These are phyloP conservation scores for Sphinx pinastri DNA, from an alignment of 2,888 invertebrate genomes.

Conservation along the genomic window DNA sequence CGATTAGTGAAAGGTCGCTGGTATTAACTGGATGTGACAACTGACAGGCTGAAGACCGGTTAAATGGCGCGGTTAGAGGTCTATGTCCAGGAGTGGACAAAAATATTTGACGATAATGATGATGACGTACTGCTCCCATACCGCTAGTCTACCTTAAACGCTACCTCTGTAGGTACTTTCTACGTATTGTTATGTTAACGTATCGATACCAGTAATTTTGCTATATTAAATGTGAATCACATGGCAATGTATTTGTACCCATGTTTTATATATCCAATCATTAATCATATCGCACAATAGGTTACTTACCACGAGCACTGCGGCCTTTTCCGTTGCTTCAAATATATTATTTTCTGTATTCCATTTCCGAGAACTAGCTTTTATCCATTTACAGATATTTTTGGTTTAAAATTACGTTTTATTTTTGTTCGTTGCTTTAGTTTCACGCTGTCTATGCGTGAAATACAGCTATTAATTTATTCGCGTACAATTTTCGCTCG, in stretches of 20 bases:
- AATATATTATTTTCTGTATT: not conserved
- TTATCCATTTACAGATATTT: not conserved
- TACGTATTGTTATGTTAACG: not conserved
- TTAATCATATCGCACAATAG: slow-evolving; percentile 6
- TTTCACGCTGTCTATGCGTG: not conserved
- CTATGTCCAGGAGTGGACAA: too few relatives aligned
- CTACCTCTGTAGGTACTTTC: too few relatives aligned
- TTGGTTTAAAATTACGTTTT: not conserved
- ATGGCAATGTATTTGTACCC: not conserved
- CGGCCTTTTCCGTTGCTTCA: slow-evolving; percentile 1
- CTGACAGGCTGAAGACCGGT: too few relatives aligned
- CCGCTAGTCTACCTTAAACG: too few relatives aligned
- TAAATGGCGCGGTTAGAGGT: too few relatives aligned
- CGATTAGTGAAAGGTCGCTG: too few relatives aligned
- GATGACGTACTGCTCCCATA: too few relatives aligned
- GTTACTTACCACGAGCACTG: not conserved
- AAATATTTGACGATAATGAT: too few relatives aligned
- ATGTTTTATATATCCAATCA: slow-evolving; percentile 2
- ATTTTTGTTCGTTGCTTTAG: not conserved
- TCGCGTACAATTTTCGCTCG: too few relatives aligned
- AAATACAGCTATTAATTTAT: too few relatives aligned
- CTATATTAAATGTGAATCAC: not conserved
- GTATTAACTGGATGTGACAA: too few relatives aligned
- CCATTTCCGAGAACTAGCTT: not conserved
- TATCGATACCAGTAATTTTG: not conserved